These are phyloP conservation scores for Ficedula albicollis DNA, from an alignment of 2,797 vertebrate species.

Conservation along the genomic window DNA sequence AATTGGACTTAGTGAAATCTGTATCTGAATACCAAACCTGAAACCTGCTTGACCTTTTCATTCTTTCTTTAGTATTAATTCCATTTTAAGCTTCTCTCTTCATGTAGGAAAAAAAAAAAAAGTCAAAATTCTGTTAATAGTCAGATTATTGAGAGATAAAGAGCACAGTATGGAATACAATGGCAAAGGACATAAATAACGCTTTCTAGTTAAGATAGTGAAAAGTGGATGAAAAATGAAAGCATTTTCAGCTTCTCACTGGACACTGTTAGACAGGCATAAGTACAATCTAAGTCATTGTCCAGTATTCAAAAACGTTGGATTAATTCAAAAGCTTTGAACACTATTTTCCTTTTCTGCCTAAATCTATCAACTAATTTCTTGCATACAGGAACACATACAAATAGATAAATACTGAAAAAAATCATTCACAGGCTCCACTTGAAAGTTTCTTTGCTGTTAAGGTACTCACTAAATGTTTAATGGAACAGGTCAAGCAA, in stretches of 20 bases:
- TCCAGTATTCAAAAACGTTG: neutral
- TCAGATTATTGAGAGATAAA: constrained; percentile 5
- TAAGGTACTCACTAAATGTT: neutral
- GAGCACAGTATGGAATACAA: neutral
- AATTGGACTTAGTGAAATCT: neutral
- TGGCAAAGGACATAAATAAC: neutral
- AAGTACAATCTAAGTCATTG: neutral
- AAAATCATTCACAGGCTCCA: neutral
- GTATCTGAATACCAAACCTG: constrained; percentile 10
- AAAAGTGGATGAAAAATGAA: neutral
- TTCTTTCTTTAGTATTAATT: constrained; percentile 1
- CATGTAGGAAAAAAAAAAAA: neutral
- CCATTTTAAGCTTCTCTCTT: neutral
- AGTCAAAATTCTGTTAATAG: neutral
- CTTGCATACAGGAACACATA: neutral
- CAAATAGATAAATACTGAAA: neutral
- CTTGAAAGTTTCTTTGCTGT: neutral
- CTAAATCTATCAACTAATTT: neutral
- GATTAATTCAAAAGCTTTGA: neutral
- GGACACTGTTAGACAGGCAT: neutral
- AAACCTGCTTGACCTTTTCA: constrained; percentile 5
- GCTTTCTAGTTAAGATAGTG: neutral
- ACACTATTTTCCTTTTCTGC: neutral
- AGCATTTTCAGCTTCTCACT: neutral
- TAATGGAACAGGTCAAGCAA: neutral